Evolutionary conservation across 2,888 invertebrate species (phyloP), one percentile per base, ranked within the genome.

Genomic region (Dolomedes plantarius): DNA sequence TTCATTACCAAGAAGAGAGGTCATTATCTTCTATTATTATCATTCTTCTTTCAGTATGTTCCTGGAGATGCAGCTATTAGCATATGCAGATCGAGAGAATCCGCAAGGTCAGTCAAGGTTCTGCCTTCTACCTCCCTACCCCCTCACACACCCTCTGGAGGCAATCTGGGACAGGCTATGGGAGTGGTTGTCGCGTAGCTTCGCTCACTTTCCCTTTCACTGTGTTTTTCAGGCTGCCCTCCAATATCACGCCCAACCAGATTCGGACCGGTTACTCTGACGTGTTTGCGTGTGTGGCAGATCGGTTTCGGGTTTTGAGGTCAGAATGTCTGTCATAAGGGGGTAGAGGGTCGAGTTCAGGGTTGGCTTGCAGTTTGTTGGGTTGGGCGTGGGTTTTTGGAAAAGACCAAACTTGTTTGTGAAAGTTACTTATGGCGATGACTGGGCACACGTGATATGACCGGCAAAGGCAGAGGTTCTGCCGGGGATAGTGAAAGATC

Each of bases 281-380:
- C 19, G 16, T 16, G 36, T n/a, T n/a, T n/a, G n/a, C 41, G 13
- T 19, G 28, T 23, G 69, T 69, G 69, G 69, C 69, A 69, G 69
- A 69, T 36, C 23, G 41, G 39, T 29, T 27, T 41, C 69, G 28
- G 39, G 69, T 69, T 69, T 69, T 69, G 41, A 23, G 69, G 69
- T 69, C 41, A 69, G 28, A 69, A 16, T 28, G 69, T 69, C 69
- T 69, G 69, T 69, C 29, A 16, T 29, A 65, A 65, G 31, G 31
- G 62, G 62, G 16, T 65, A 28, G 64, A 65, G 64, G 32, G 36
- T 69, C 69, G 69, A 69, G 69, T 69, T 69, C 69, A 69, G 69
- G 69, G 69, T 69, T 69, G 41, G 41, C 19, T 11, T 68, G 7
- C 27, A 16, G 7, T 31, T 65, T 23, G 68, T 23, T 39, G 41